Evolutionary conservation across 2,888 invertebrate genomes (phyloP).

Genomic region (Tethea ocularis): DNA sequence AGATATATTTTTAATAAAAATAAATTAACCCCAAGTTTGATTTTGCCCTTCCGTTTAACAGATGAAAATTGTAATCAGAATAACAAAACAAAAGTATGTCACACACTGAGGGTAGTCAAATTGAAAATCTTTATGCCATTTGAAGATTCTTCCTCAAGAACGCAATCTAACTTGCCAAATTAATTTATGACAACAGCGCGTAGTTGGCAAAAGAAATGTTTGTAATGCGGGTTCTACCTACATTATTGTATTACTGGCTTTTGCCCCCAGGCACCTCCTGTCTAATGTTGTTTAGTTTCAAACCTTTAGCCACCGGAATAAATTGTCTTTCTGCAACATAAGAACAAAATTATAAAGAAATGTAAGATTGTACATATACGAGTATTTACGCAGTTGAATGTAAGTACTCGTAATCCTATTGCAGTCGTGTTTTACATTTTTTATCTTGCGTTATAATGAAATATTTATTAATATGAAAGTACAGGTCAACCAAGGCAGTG

Average conservation of each 20-base stretch:
- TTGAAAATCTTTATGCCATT: constrained; percentile 52
- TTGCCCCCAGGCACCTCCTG: not conserved
- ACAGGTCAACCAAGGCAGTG: too few species aligned
- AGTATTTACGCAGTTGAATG: too few species aligned
- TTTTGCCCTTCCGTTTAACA: too few species aligned
- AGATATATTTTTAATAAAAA: too few species aligned
- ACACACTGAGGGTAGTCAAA: constrained; percentile 52
- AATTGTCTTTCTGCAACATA: not conserved
- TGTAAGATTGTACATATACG: too few species aligned
- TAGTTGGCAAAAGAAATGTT: constrained; percentile 36
- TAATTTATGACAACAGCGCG: constrained; percentile 68
- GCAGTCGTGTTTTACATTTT: too few species aligned
- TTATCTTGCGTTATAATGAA: too few species aligned
- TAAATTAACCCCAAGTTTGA: too few species aligned
- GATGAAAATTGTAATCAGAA: constrained; percentile 8
- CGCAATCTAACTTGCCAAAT: constrained; percentile 76
- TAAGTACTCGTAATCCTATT: too few species aligned
- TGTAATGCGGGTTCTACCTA: constrained; percentile 21
- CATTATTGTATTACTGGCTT: constrained; percentile 10
- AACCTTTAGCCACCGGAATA: not conserved
- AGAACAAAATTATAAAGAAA: not conserved
- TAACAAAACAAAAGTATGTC: constrained; percentile 47
- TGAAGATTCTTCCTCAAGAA: constrained; percentile 40
- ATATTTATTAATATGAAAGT: too few species aligned
- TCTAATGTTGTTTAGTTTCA: not conserved